Base-by-base conservation (phyloP, 2,797 vertebrate species). In the Sternarchorhynchus goeldii region DNA sequence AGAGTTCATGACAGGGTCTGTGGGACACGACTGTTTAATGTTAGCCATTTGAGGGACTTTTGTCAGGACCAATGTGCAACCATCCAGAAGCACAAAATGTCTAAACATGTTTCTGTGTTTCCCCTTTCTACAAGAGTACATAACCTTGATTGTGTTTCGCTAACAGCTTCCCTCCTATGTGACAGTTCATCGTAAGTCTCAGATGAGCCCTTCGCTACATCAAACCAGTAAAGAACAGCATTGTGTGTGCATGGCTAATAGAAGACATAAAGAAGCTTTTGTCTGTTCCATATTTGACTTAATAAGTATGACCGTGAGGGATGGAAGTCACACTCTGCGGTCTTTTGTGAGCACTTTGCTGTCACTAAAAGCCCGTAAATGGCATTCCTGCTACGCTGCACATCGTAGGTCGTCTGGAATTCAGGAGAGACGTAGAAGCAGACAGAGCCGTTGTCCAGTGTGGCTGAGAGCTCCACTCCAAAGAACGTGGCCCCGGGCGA, bases 321-420 rank as follows among this genome's bases (percentile, higher is more conserved):
- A 76, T 78, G 78, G 83, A 84, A 88, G 87, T 86, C 84, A 81
- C 76, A 81, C 78, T 82, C 86, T 83, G 77, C 81, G 64, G 86
- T 88, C 85, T 86, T 89, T 88, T 89, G 88, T 89, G 70, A 20
- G 56, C 75, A 68, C 59, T 21, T 60, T 70, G 17, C 32, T 82
- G 68, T 75, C 74, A 86, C 82, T 85, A 74, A 78, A 79, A 87
- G 86, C 78, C 62, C 56, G 70, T 88, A 84, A 68, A 63, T 81
- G 80, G 76, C 87, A 91, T 92, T 92, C 89, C 82, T 76, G 81
- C 81, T 84, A 86, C 88, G 77, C 85, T 80, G 21, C 81, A 68
- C 87, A 63, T 82, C 86, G 90, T 90, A 90, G 89, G 91, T 81
- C 84, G 88, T 53, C 83, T 82, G 90, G 89, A 92, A 92, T 89